phyloP scores from a whole-genome alignment of 2,113 vertebrate species.

The Semicossyphus pulcher region DNA sequence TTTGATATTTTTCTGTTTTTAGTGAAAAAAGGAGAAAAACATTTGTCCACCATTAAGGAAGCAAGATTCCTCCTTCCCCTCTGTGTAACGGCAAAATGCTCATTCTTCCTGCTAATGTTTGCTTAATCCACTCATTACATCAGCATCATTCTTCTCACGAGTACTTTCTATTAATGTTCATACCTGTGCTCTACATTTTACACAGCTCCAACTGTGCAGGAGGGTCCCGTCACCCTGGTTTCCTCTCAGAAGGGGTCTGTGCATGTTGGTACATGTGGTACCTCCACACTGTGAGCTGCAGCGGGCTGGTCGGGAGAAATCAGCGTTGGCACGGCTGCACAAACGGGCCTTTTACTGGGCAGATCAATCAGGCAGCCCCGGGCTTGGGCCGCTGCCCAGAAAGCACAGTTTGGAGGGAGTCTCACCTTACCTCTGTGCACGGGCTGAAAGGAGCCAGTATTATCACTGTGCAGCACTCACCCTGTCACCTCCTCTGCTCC shows the following conservation, averaged over 20 bases:
- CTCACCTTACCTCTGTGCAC: conserved; percentile 77
- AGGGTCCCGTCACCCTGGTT: conserved; percentile 51
- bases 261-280: conserved; percentile 66
- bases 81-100: too few species aligned
- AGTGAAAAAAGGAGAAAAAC: too few species aligned
- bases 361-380: conserved; percentile 74
- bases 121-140: too few species aligned
- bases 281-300: conserved; percentile 52
- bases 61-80: too few species aligned
- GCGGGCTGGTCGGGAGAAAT: conserved; percentile 59
- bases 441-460: conserved; percentile 76
- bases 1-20: background rate
- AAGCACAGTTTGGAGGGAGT: conserved; percentile 80
- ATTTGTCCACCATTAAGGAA: too few species aligned
- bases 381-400: conserved; percentile 82
- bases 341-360: conserved; percentile 79
- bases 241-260: conserved; percentile 56
- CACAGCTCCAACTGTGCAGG: background rate
- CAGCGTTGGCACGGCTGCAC: conserved; percentile 74
- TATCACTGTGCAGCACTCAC: conserved; percentile 73
- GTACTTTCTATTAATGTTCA: background rate
- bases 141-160: background rate
- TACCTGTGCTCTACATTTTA: conserved; percentile 4
- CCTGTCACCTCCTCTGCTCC: conserved; percentile 59
- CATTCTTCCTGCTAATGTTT: too few species aligned